phyloP scores from a whole-genome alignment of 2,888 invertebrate species.

The Aphodius sticticus region DNA sequence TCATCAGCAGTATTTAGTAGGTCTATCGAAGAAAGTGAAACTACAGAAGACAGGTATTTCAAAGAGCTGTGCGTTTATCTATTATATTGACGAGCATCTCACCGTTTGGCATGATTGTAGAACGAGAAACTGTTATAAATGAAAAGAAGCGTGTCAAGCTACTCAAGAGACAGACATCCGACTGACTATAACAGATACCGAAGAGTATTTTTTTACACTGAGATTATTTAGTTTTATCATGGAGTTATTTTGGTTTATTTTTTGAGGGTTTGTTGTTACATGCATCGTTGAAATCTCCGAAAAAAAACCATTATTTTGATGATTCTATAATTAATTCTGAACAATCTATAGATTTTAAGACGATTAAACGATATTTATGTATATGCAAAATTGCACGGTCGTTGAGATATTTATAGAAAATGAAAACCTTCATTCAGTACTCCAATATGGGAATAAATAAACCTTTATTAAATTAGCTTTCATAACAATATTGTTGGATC shows the following conservation, averaged over 20 bases:
- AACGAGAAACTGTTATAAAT: conserved; percentile 17
- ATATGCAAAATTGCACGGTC: too few species aligned
- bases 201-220: conserved; percentile 7
- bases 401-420: too few species aligned
- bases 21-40: neutral
- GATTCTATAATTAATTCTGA: too few species aligned
- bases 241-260: neutral
- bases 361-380: too few species aligned
- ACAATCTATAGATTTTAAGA: too few species aligned
- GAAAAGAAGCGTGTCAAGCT: neutral
- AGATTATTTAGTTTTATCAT: neutral
- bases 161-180: neutral
- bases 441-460: too few species aligned
- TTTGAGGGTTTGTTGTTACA: too few species aligned
- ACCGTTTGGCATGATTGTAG: neutral
- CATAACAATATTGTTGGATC: too few species aligned
- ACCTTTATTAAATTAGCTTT: too few species aligned
- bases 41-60: neutral
- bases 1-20: neutral
- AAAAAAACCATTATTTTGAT: too few species aligned
- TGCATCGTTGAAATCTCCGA: too few species aligned
- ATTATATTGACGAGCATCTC: neutral
- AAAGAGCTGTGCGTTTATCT: neutral
- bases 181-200: neutral
- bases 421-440: too few species aligned